These are phyloP conservation scores for Drosophila algonquin DNA, from an alignment of 2,888 invertebrate species.

Conservation along the genomic window DNA sequence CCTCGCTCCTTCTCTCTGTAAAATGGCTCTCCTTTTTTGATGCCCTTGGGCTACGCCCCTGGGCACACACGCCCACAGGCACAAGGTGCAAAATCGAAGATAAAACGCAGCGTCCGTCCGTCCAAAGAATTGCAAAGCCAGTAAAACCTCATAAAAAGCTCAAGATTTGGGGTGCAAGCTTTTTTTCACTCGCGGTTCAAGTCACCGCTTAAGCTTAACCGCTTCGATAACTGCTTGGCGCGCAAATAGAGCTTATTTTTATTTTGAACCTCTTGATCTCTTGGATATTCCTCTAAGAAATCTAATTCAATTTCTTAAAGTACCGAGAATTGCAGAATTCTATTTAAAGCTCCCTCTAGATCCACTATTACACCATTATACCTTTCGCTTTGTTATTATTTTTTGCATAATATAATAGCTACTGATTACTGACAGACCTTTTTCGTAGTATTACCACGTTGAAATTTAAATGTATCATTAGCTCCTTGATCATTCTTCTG, in stretches of 20 bases:
- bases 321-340: too few species aligned
- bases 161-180: neutral
- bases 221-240: neutral
- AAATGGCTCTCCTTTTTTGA: neutral
- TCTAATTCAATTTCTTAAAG: too few species aligned
- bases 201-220: neutral
- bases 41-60: neutral
- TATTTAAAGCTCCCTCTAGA: too few species aligned
- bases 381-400: too few species aligned
- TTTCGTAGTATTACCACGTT: too few species aligned
- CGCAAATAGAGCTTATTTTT: neutral
- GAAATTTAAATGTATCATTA: too few species aligned
- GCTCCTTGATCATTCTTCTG: too few species aligned
- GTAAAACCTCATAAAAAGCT: conserved; percentile 1
- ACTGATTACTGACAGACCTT: too few species aligned
- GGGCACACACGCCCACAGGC: neutral
- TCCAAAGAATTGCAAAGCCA: conserved; percentile 16
- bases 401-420: too few species aligned
- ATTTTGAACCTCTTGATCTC: too few species aligned
- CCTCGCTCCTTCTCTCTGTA: neutral
- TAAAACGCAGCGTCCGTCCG: neutral
- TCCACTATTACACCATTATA: too few species aligned
- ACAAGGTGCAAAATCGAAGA: conserved; percentile 10
- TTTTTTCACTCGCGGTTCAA: neutral
- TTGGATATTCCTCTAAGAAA: too few species aligned